A percentile compares a stretch with the other conserved stretches of the same genome.
phyloP scores from a whole-genome alignment of 2,113 vertebrate genomes.

The Tychaedon coryphoeus region DNA sequence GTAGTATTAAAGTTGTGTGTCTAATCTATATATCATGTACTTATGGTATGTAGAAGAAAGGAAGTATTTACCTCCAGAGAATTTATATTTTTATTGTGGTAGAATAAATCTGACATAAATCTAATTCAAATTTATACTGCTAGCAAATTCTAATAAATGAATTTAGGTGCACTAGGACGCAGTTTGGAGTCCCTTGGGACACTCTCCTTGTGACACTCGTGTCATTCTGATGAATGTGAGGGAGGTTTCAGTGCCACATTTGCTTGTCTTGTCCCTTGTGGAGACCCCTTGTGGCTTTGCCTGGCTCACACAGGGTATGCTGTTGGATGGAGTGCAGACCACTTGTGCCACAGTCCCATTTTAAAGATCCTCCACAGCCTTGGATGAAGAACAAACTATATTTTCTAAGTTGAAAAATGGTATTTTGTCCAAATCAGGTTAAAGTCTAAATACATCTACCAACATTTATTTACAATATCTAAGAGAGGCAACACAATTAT shows the following conservation, averaged over 20 bases:
- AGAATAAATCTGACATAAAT: neutral
- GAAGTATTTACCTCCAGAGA: neutral
- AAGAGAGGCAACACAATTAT: neutral
- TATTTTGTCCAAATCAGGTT: neutral
- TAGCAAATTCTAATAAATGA: neutral
- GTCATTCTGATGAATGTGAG: neutral
- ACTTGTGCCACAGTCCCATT: neutral
- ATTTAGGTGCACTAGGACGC: neutral
- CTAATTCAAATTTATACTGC: neutral
- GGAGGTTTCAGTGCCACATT: neutral
- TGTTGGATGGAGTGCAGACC: neutral
- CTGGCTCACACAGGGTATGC: neutral
- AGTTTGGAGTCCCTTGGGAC: neutral
- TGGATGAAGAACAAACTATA: neutral
- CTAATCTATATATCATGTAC: neutral
- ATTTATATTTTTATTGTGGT: neutral
- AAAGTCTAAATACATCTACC: neutral
- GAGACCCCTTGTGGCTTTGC: rapidly evolving
- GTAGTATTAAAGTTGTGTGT: neutral
- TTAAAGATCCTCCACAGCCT: neutral
- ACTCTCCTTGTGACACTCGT: neutral
- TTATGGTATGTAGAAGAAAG: neutral
- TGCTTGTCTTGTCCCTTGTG: neutral
- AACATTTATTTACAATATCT: neutral
- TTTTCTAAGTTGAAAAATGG: neutral